phyloP scores from a whole-genome alignment of 2,113 vertebrate genomes.

The Cyphomyrus discorhynchus region DNA sequence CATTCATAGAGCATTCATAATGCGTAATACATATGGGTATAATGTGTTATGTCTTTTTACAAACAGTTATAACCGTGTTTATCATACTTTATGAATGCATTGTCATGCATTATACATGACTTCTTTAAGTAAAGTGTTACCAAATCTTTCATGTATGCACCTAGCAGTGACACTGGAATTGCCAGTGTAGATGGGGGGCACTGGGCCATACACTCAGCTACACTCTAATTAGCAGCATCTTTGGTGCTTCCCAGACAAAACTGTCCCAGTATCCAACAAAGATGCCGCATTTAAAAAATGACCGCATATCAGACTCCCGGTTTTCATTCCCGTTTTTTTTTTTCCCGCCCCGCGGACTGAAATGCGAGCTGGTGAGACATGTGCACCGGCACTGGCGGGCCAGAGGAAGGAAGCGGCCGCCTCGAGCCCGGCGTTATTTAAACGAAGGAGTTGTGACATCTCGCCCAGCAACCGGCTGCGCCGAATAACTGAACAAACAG shows the following conservation, averaged over 20 bases:
- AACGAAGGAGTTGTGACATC: slow-evolving; percentile 16
- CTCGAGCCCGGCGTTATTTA: slow-evolving; percentile 8
- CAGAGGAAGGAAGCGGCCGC: slow-evolving; percentile 1
- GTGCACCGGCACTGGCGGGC: neutral
- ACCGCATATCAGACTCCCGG: neutral
- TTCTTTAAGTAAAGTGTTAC: no score
- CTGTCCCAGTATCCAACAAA: neutral
- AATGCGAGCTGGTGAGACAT: neutral
- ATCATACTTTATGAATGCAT: no score
- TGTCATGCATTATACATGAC: no score
- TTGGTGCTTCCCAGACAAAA: neutral
- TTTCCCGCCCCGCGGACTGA: neutral
- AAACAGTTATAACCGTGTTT: no score
- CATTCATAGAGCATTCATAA: no score
- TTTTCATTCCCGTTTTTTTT: neutral
- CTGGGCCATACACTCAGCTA: neutral
- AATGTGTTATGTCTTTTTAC: no score
- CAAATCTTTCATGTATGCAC: neutral
- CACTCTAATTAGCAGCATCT: neutral
- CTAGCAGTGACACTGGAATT: neutral
- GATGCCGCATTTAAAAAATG: neutral
- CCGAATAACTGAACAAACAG: neutral
- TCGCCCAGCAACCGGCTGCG: neutral
- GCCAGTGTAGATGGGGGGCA: neutral
- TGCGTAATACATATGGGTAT: no score